Conservation (phyloP, 2,113 vertebrate species). For the Colossoma macropomum region DNA sequence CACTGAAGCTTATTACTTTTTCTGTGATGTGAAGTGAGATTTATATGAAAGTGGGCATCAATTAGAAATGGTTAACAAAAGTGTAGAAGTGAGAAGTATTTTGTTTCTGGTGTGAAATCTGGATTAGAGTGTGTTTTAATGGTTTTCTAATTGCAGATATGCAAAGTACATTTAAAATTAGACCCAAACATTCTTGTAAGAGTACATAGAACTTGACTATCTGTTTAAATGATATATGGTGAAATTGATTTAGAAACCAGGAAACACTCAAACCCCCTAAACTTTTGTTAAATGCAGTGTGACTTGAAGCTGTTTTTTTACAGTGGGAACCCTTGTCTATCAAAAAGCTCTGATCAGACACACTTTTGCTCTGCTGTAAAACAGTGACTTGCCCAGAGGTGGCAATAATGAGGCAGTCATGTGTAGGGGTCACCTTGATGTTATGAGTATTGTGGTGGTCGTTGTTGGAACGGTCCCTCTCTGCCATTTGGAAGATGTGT, state of each 20-base stretch:
- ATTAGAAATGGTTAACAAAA: not conserved
- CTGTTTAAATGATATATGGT: not conserved
- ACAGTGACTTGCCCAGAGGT: conserved; percentile 49
- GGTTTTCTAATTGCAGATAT: conserved; percentile 6
- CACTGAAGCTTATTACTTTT: not conserved
- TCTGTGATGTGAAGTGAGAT: not conserved
- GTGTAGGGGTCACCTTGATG: conserved; percentile 71
- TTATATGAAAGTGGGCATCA: not conserved
- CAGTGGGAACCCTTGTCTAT: not conserved
- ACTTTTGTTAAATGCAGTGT: not conserved
- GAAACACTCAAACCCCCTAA: not conserved
- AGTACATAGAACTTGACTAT: not conserved
- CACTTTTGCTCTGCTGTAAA: not conserved
- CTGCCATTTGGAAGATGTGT: conserved; percentile 56
- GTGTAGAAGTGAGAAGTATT: not conserved
- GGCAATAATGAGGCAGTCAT: conserved; percentile 60
- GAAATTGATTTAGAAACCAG: not conserved
- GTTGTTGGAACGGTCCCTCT: conserved; percentile 61
- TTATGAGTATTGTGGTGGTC: conserved; percentile 59
- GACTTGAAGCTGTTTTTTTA: not conserved
- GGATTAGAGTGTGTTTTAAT: not conserved
- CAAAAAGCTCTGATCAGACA: not conserved
- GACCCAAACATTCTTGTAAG: not conserved
- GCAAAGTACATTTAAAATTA: not conserved
- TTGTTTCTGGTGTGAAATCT: conserved; percentile 17